These are phyloP conservation scores for Brassicogethes aeneus DNA, from an alignment of 2,888 invertebrate species.

Conservation along the genomic window DNA sequence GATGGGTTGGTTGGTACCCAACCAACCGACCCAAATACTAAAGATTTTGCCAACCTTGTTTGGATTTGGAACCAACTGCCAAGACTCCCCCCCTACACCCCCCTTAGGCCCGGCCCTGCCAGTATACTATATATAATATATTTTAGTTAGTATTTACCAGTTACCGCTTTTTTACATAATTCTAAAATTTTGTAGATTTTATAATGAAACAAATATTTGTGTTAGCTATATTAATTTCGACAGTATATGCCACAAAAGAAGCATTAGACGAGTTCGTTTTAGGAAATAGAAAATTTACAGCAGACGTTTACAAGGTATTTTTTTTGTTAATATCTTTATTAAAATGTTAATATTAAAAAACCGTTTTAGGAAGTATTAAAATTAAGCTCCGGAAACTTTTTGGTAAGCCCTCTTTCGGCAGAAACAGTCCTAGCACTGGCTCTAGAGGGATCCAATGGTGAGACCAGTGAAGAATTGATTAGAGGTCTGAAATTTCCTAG, in stretches of 20 bases:
- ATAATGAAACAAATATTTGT: too few species aligned
- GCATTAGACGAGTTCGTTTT: conserved; percentile 33
- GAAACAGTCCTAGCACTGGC: conserved; percentile 31
- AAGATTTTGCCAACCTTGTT: too few species aligned
- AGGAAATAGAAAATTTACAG: conserved; percentile 26
- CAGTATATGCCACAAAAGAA: conserved; percentile 18
- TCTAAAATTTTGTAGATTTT: too few species aligned
- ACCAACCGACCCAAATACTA: too few species aligned
- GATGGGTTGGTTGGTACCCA: too few species aligned
- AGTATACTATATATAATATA: too few species aligned
- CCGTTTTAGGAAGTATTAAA: conserved; percentile 22
- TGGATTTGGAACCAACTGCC: too few species aligned
- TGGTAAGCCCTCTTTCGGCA: conserved; percentile 33
- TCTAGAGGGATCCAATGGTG: conserved; percentile 28
- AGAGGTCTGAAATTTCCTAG: conserved; percentile 21
- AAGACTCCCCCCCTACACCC: too few species aligned
- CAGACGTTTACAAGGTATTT: conserved; percentile 47
- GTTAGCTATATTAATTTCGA: background rate
- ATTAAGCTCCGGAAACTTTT: conserved; percentile 21
- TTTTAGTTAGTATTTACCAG: too few species aligned
- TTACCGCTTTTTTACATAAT: too few species aligned
- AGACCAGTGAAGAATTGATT: conserved; percentile 26
- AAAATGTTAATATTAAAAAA: background rate
- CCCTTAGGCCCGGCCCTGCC: too few species aligned
- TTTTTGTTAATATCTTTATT: conserved; percentile 3